Evolutionary conservation across 2,113 vertebrate genomes (phyloP), one percentile per base, ranked within the genome.

Genomic region (Grammomys surdaster): DNA sequence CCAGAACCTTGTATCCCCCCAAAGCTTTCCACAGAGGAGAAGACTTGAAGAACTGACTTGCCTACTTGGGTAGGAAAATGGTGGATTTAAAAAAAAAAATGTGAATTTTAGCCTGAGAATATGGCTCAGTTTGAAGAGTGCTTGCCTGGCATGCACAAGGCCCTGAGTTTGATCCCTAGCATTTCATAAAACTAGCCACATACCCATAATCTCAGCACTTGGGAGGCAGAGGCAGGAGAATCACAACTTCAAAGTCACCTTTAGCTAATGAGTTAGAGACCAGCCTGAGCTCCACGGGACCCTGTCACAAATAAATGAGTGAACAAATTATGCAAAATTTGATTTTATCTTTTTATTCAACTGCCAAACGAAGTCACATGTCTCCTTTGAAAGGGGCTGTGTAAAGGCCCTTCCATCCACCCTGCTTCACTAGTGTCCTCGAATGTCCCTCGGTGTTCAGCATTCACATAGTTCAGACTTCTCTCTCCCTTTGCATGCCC

Each of bases 401-500:
- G 20, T 20, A 40, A 65, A n/a, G 75, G 14, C n/a, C 58, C 13
- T 31, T 40, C 54, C 28, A 54, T 51, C 33, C 20, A 88, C 31
- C 51, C 46, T 6, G 58, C 40, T 28, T 82, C 36, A 2, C 17
- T 14, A 16, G 58, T 4, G 19, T 19, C 28, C 20, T 67, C 1
- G 1, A 0, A 0, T 4, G 9, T 17, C 26, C 48, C 73, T 51
- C 4, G 2, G 70, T 11, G 31, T n/a, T 11, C 2, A 36, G 69
- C 22, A 9, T 51, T 51, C 20, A 31, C 48, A 54, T 10, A 22
- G 12, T 12, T 1, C 40, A 65, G 75, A 12, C 46, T 10, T 63
- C 33, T 63, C 31, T 58, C 10, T 17, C 51, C 22, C 60, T 46
- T 14, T 36, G 63, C 26, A 20, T 48, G 11, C 81, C 31, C n/a